phyloP scores from a whole-genome alignment of 1,140 invertebrate genomes.

The Micrasema longulum region DNA sequence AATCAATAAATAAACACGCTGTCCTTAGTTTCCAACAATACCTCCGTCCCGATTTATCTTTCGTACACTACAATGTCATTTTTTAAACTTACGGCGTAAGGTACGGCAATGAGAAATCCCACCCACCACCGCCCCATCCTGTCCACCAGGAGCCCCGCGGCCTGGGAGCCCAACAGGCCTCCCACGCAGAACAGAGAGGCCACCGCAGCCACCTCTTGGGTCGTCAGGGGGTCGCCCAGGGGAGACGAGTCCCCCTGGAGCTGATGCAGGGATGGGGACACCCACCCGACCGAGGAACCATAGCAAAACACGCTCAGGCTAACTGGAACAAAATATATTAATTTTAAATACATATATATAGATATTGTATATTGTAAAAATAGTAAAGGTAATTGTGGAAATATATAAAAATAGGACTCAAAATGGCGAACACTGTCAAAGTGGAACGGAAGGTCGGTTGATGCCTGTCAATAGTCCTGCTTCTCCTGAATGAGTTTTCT shows the following conservation, averaged over 20 bases:
- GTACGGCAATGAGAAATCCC: constrained; percentile 21
- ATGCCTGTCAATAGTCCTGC: too few species aligned
- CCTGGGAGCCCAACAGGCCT: constrained; percentile 63
- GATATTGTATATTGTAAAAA: too few species aligned
- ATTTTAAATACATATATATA: too few species aligned
- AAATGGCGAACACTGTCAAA: too few species aligned
- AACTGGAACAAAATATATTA: constrained; percentile 49
- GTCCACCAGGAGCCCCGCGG: constrained; percentile 70
- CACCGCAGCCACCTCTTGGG: constrained; percentile 68
- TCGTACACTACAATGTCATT: too few species aligned
- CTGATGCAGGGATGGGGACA: constrained; percentile 56
- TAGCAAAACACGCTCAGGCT: constrained; percentile 56
- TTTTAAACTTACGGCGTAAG: constrained; percentile 40
- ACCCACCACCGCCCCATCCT: constrained; percentile 67
- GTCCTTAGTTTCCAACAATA: too few species aligned
- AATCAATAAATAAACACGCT: too few species aligned
- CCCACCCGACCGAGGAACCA: constrained; percentile 59
- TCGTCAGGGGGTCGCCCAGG: constrained; percentile 53
- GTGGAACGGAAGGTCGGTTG: too few species aligned
- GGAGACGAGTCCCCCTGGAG: constrained; percentile 56
- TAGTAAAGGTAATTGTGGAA: too few species aligned
- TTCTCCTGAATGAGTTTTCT: too few species aligned
- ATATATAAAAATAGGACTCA: too few species aligned
- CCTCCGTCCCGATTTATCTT: too few species aligned
- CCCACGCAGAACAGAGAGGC: constrained; percentile 68